phyloP scores from a whole-genome alignment of 2,113 vertebrate species.

The Galeopterus variegatus region DNA sequence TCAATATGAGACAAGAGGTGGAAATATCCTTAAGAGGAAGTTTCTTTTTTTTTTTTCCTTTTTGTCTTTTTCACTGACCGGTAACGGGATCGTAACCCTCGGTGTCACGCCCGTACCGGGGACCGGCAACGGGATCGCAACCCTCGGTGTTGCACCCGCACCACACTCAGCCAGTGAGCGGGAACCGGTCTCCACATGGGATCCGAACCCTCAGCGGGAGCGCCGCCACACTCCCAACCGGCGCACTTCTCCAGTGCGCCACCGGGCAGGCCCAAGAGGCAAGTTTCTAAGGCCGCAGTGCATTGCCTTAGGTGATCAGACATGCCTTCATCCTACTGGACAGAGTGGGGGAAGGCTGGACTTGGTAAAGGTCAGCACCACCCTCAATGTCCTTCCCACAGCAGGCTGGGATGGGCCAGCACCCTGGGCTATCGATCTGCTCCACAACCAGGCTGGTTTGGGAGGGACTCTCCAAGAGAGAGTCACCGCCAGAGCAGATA shows the following conservation, averaged over 20 bases:
- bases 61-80: too few species aligned
- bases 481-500: background rate
- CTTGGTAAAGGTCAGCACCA: background rate
- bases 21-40: background rate
- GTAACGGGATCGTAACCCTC: too few species aligned
- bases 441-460: background rate
- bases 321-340: background rate
- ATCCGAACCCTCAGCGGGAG: too few species aligned
- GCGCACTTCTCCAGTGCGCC: too few species aligned
- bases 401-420: background rate
- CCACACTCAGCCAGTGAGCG: too few species aligned
- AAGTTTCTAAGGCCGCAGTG: background rate
- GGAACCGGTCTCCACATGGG: too few species aligned
- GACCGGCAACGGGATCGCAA: too few species aligned
- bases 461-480: background rate
- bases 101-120: too few species aligned
- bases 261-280: too few species aligned
- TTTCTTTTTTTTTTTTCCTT: too few species aligned
- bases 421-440: background rate
- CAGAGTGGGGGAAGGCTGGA: background rate
- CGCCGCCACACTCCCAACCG: too few species aligned
- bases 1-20: background rate
- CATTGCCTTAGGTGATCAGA: background rate
- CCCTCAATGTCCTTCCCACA: background rate
- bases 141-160: too few species aligned